A percentile compares a stretch with the other conserved stretches of the same genome.
phyloP scores from a whole-genome alignment of 2,888 invertebrate genomes.

The Drosophila atripex region DNA sequence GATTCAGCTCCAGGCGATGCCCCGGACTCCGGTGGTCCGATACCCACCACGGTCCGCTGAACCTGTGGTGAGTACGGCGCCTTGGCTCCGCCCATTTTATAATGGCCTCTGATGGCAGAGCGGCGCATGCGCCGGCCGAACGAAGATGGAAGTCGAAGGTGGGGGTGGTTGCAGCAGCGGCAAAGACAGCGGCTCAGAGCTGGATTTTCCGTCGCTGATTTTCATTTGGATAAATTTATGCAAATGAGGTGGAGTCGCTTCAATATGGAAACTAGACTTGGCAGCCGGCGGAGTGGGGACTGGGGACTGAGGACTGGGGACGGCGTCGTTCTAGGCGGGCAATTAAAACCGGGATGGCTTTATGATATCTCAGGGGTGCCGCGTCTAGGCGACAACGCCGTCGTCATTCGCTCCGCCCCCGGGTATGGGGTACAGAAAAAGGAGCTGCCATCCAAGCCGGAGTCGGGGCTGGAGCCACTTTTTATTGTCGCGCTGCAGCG shows the following conservation, averaged over 20 bases:
- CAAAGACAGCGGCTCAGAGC: slow-evolving; percentile 23
- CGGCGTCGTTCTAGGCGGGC: slow-evolving; percentile 55
- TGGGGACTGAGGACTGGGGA: not conserved
- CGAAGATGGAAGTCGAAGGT: slow-evolving; percentile 53
- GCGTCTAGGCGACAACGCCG: slow-evolving; percentile 29
- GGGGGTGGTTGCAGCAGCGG: slow-evolving; percentile 1
- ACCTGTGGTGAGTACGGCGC: slow-evolving; percentile 46
- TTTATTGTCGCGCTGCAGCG: slow-evolving; percentile 62
- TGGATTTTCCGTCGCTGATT: slow-evolving; percentile 67
- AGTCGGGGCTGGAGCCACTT: slow-evolving; percentile 20
- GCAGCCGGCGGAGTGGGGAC: slow-evolving; percentile 8
- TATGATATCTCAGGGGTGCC: slow-evolving; percentile 64
- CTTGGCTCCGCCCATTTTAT: slow-evolving; percentile 82
- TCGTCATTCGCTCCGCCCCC: slow-evolving; percentile 19
- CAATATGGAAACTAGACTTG: slow-evolving; percentile 63
- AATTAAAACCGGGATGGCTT: slow-evolving; percentile 75
- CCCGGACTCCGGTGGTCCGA: slow-evolving; percentile 6
- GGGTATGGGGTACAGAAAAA: slow-evolving; percentile 26
- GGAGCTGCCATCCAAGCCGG: slow-evolving; percentile 12
- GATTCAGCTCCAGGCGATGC: not conserved
- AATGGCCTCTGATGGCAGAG: slow-evolving; percentile 75
- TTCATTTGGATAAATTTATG: slow-evolving; percentile 71
- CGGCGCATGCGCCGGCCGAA: slow-evolving; percentile 56
- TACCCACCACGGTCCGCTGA: slow-evolving; percentile 68
- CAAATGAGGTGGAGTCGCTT: slow-evolving; percentile 60